Conservation (phyloP, 2,113 vertebrate genomes). For the Panthera tigris region DNA sequence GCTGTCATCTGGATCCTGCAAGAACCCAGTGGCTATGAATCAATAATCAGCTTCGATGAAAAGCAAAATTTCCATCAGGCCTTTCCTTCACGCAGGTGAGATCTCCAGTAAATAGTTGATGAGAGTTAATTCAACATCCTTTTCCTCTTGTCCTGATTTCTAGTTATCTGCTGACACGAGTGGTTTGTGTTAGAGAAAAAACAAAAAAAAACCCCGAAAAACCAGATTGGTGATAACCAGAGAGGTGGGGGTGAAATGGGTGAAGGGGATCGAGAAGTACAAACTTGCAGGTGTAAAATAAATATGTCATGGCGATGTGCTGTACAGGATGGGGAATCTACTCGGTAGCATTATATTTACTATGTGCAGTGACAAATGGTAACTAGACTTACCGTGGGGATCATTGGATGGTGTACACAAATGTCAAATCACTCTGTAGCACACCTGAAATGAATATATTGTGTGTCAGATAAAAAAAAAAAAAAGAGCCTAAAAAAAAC, state of each 20-base stretch:
- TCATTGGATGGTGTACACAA: background rate
- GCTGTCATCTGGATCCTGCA: background rate
- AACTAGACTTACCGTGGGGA: background rate
- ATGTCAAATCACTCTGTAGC: background rate
- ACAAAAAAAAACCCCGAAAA: too few relatives aligned
- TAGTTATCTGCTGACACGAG: background rate
- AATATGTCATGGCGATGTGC: background rate
- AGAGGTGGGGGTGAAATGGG: background rate
- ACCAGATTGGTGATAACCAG: background rate
- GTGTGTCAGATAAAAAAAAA: background rate
- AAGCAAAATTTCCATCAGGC: background rate
- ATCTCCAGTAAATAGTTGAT: background rate
- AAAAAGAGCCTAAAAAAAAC: background rate
- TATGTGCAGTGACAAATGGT: background rate
- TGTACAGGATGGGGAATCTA: background rate
- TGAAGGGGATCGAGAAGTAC: background rate
- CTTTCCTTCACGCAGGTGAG: background rate
- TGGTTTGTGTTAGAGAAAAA: background rate
- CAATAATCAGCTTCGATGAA: background rate
- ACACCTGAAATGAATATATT: background rate
- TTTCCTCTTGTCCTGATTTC: background rate
- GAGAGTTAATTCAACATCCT: background rate
- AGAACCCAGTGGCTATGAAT: background rate
- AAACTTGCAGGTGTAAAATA: background rate
- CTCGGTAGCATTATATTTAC: too few relatives aligned